phyloP scores from a whole-genome alignment of 2,797 vertebrate genomes.

The Microctenopoma lineatum region DNA sequence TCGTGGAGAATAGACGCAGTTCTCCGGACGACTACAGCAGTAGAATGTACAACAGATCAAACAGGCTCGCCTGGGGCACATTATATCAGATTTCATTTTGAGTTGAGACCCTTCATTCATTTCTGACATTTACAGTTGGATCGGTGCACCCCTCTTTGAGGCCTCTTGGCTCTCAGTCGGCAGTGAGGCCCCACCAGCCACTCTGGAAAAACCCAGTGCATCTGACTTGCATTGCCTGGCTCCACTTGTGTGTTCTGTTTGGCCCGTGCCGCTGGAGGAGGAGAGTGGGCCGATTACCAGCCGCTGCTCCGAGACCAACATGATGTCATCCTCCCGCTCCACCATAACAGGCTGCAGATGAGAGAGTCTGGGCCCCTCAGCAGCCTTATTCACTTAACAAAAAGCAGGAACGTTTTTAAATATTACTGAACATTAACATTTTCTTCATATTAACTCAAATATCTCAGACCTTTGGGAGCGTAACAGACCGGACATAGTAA shows the following conservation, averaged over 20 bases:
- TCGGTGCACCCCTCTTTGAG: constrained; percentile 70
- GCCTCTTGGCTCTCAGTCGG: constrained; percentile 81
- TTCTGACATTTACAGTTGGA: constrained; percentile 87
- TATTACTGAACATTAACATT: constrained; percentile 64
- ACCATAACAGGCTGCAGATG: constrained; percentile 86
- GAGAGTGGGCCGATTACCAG: constrained; percentile 83
- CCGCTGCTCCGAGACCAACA: constrained; percentile 78
- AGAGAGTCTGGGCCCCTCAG: constrained; percentile 72
- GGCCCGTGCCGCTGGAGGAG: constrained; percentile 80
- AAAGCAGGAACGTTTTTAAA: constrained; percentile 57
- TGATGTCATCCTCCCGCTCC: constrained; percentile 83
- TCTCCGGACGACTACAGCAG: constrained; percentile 69
- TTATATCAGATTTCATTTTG: constrained; percentile 83
- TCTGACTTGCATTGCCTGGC: constrained; percentile 84
- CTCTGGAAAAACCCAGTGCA: constrained; percentile 86
- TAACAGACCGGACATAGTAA: constrained; percentile 44
- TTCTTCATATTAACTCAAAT: constrained; percentile 54
- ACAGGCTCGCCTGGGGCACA: constrained; percentile 67
- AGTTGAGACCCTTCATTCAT: constrained; percentile 85
- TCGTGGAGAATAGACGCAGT: constrained; percentile 67
- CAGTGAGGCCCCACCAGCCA: constrained; percentile 78
- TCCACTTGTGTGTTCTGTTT: constrained; percentile 87
- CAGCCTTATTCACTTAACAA: constrained; percentile 71
- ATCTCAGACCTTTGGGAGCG: constrained; percentile 35
- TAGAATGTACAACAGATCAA: constrained; percentile 80